Evolutionary conservation across 2,797 vertebrate genomes (phyloP), one percentile per base, ranked within the genome.

Genomic region (Sebastes kiyomatsui): DNA sequence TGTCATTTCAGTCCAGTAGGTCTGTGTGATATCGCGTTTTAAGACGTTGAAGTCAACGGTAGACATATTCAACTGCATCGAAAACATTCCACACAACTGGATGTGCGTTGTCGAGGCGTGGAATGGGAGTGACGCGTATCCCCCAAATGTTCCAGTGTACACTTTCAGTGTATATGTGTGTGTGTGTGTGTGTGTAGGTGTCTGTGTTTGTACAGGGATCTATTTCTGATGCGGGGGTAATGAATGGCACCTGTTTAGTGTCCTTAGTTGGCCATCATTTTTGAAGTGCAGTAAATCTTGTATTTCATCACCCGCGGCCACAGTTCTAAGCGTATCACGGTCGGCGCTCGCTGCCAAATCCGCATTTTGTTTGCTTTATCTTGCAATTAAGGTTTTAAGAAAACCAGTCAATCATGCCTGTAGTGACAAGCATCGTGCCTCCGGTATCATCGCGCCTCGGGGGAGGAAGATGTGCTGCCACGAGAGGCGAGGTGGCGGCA

Each of bases 161-260:
- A 67, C 68, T 81, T 60, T 72, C 58, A 9, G n/a, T 67, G 32
- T 35, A 8, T 55, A 30, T 10, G 27, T 27, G 28, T 20, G 35
- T 49, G 33, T 27, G 32, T 20, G 35, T 38, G 27, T 35, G n/a
- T 46, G 60, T 69, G 79, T 80, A 69, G 56, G 72, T 79, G 82
- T 90, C 23, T 84, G 67, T 81, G 72, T 88, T 42, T 90, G 82
- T n/a, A 79, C 76, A 74, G 82, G 77, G 84, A 87, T 93, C 90
- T 93, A 91, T 94, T 94, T 94, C 84, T 85, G 91, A 92, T 90
- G 80, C 3, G 5, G 82, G 83, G 82, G 80, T 81, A 92, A 92
- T 93, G 87, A 94, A 88, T 82, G 88, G 77, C 92, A 93, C 91
- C 93, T 93, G 92, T 93, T 93, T 91, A 88, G 82, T 85, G 85